A percentile compares a stretch with the other conserved stretches of the same genome.
Evolutionary conservation across 2,113 vertebrate species (phyloP).

Genomic region (Poecilia latipinna): DNA sequence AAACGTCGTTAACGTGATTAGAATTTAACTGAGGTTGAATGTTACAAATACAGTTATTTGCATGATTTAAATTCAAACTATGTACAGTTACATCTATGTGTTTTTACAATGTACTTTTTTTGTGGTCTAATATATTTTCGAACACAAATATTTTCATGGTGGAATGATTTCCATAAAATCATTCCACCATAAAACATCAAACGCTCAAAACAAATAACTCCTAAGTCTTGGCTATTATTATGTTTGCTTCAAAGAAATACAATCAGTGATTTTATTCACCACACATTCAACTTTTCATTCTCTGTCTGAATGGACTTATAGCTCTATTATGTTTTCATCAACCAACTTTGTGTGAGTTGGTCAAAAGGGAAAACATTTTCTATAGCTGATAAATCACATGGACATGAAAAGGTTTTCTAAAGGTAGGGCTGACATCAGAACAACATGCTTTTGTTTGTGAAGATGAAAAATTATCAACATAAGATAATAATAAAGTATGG

Average conservation of each 20-base stretch:
- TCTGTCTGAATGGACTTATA: conserved; percentile 22
- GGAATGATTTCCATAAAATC: not conserved
- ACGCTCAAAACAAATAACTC: not conserved
- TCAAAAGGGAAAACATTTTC: not conserved
- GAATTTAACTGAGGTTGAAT: too few species aligned
- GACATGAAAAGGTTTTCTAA: not conserved
- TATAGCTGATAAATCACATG: not conserved
- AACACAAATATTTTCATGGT: too few species aligned
- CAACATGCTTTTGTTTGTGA: not conserved
- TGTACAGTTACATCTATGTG: too few species aligned
- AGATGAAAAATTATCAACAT: not conserved
- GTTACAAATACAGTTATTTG: too few species aligned
- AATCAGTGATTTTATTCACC: conserved; percentile 26
- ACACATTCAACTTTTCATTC: not conserved
- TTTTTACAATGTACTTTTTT: too few species aligned
- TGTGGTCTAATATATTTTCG: too few species aligned
- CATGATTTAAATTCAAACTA: too few species aligned
- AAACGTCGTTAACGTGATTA: too few species aligned
- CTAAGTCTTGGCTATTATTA: not conserved
- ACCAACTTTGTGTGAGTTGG: not conserved
- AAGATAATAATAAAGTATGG: not conserved
- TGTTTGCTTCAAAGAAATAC: not conserved
- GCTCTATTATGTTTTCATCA: not conserved
- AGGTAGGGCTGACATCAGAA: not conserved
- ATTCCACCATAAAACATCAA: not conserved